Evolutionary conservation across 1,140 invertebrate species (phyloP), one percentile per base, ranked within the genome.

Genomic region (Panagrolaimus sp.): DNA sequence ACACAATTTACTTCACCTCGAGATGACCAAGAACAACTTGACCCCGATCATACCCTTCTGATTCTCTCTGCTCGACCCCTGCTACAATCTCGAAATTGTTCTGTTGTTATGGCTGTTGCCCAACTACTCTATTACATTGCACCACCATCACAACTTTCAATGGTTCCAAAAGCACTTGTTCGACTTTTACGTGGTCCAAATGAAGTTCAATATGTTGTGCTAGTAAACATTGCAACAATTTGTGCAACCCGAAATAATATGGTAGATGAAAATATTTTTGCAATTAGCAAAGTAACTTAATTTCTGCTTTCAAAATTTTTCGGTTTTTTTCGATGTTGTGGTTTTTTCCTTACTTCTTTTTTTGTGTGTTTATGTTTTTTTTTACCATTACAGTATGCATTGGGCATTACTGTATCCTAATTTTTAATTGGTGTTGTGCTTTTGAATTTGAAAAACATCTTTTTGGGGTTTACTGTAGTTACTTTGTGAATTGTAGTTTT

Each of bases 81-180:
- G 46, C 87, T 98, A 25, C 96, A 98, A 85, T 95, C 92, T 46
- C 69, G 72, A 20, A 82, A 74, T 72, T 74, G 77, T 77, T 65
- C 89, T 87, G 88, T 97, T 5, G 94, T 98, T 1, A 93, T 98
- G 91, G 89, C 91, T 1, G 95, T 98, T 8, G 91, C 92, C 2
- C 93, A 98, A 81, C 84, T 99, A 1, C 96, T 95, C 84, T 91
- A 96, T 84, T 93, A 98, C 84, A 88, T 92, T 72, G 93, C 93
- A 20, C 94, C 96, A 1, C 88, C 88, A 83, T 86, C 88, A 70
- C 94, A 98, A 86, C 88, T 93, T 27, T 88, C 88, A 64, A 85
- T 90, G 27, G 91, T 93, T n/a, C 90, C 92, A 0, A 94, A 93
- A 85, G 91, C 95, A 5, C 85, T 99, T 62, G 91, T 98, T 63